Conservation (phyloP, 2,113 vertebrate genomes). For the Boulengeromyrus knoepffleri region DNA sequence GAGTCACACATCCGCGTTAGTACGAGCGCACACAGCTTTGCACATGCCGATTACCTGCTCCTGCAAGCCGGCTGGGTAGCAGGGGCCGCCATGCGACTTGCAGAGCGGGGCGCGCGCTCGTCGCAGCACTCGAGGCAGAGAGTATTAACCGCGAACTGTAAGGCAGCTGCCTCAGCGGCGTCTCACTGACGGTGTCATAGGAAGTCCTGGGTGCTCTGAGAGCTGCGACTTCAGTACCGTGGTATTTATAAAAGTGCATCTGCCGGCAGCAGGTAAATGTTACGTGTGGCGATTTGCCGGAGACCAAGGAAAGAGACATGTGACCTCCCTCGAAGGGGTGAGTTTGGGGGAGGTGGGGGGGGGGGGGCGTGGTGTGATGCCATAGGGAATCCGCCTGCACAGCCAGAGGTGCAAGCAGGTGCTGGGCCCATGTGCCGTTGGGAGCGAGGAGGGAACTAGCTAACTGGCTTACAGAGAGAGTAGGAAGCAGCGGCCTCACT, state of each 20-base stretch:
- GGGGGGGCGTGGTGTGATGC: not conserved
- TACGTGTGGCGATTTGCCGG: constrained; percentile 31
- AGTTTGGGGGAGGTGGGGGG: not conserved
- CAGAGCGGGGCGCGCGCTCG: constrained; percentile 38
- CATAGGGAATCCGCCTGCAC: not conserved
- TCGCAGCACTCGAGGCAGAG: constrained; percentile 34
- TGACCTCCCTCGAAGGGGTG: constrained; percentile 10
- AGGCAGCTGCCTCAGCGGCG: constrained; percentile 46
- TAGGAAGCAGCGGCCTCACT: not conserved
- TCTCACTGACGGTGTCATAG: constrained; percentile 49
- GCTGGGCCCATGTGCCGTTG: not conserved
- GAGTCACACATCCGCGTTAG: constrained; percentile 30
- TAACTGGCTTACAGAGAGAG: not conserved
- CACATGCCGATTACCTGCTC: not conserved
- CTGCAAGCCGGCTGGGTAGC: not conserved
- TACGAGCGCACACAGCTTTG: not conserved
- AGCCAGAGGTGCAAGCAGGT: not conserved
- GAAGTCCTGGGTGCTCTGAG: constrained; percentile 59
- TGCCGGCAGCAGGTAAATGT: constrained; percentile 53
- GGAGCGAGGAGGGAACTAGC: not conserved
- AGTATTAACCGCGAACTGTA: constrained; percentile 59
- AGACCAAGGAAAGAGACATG: constrained; percentile 24
- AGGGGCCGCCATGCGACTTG: constrained; percentile 24
- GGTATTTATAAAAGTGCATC: constrained; percentile 50
- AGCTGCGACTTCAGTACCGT: constrained; percentile 50